Evolutionary conservation across 2,888 invertebrate genomes (phyloP).

Genomic region (Hyppa rectilinea): DNA sequence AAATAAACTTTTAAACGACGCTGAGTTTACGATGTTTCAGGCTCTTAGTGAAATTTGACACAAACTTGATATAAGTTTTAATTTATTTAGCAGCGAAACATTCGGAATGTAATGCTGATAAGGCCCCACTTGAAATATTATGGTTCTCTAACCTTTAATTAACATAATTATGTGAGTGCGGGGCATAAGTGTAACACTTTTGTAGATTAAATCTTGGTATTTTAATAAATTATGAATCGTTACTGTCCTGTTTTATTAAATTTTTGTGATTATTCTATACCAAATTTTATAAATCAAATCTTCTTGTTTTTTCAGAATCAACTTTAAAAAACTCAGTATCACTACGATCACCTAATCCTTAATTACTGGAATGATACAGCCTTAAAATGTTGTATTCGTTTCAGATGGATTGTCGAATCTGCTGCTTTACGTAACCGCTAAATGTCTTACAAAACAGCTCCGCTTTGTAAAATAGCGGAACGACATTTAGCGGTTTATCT

Average conservation of each 20-base stretch:
- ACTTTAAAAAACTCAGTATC: too few relatives aligned
- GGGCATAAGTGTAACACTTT: constrained; percentile 23
- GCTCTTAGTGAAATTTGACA: constrained; percentile 62
- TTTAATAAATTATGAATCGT: constrained; percentile 55
- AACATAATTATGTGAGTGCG: not conserved
- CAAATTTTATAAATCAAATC: too few relatives aligned
- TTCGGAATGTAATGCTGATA: constrained; percentile 37
- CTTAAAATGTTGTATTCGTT: too few relatives aligned
- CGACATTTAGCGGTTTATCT: too few relatives aligned
- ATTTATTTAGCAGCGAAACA: constrained; percentile 55
- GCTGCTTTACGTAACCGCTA: too few relatives aligned
- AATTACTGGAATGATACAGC: too few relatives aligned
- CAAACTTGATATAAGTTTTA: constrained; percentile 58
- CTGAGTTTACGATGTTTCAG: constrained; percentile 32
- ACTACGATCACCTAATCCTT: too few relatives aligned
- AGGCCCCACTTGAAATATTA: constrained; percentile 2
- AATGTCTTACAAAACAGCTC: too few relatives aligned
- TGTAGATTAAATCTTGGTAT: constrained; percentile 42
- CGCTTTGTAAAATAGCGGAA: too few relatives aligned
- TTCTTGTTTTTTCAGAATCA: too few relatives aligned
- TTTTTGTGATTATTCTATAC: too few relatives aligned
- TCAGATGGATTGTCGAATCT: too few relatives aligned
- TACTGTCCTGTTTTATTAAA: constrained; percentile 31
- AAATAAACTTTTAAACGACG: constrained; percentile 1
- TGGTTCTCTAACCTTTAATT: not conserved